A percentile compares a stretch with the other conserved stretches of the same genome.
phyloP scores from a whole-genome alignment of 92 coral and sea anemone genomes.

The Epizoanthus stellaris region DNA sequence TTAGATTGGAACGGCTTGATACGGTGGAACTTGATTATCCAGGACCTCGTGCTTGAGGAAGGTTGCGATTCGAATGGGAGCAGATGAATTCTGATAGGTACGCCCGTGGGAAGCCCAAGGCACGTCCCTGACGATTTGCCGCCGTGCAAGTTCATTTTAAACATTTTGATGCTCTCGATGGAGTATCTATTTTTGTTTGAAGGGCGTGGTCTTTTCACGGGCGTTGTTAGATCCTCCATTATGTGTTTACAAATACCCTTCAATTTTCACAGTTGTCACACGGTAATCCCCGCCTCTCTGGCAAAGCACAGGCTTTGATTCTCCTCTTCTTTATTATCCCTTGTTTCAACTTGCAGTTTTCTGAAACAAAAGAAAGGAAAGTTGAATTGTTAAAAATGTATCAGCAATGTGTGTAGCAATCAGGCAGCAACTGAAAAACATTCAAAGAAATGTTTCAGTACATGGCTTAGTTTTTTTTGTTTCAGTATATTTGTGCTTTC shows the following conservation, averaged over 20 bases:
- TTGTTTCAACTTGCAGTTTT: too few species aligned
- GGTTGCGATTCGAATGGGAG: conserved; percentile 44
- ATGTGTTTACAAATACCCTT: not conserved
- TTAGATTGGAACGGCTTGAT: conserved; percentile 36
- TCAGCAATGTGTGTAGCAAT: too few species aligned
- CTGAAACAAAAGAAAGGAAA: too few species aligned
- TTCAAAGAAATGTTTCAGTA: too few species aligned
- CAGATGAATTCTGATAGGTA: conserved; percentile 32
- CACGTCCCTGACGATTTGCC: conserved; percentile 38
- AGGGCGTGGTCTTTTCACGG: conserved; percentile 20
- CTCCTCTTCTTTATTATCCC: too few species aligned
- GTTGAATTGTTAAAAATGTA: too few species aligned
- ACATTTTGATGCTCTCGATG: conserved; percentile 38
- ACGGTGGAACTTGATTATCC: conserved; percentile 39
- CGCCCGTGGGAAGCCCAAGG: conserved; percentile 40
- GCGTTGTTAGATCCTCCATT: conserved; percentile 34
- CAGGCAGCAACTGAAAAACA: too few species aligned
- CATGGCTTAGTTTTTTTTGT: too few species aligned
- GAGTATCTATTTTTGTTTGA: conserved; percentile 38
- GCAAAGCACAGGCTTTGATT: too few species aligned
- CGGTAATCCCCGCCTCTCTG: too few species aligned
- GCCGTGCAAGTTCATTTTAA: conserved; percentile 25
- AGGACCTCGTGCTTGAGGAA: conserved; percentile 31
- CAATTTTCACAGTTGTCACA: too few species aligned
- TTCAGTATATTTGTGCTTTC: too few species aligned